These are phyloP conservation scores for Gerris lacustris DNA, from an alignment of 2,888 invertebrate species.

Conservation along the genomic window DNA sequence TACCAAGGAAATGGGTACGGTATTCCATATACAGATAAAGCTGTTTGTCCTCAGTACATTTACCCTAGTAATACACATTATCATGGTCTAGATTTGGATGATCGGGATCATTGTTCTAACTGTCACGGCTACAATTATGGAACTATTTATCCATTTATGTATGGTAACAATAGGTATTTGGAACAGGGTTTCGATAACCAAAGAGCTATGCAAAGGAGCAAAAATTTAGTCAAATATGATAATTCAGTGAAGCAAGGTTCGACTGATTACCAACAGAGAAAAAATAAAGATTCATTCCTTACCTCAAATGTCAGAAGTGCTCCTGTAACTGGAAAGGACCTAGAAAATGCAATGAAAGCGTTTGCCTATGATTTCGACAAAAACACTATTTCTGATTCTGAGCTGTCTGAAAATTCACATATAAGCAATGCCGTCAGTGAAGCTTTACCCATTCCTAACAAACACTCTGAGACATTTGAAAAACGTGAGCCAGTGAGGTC, in stretches of 20 bases:
- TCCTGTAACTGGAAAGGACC: constrained; percentile 32
- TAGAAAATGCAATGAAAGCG: constrained; percentile 47
- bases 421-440: not conserved
- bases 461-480: not conserved
- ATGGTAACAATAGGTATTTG: not conserved
- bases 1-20: not conserved
- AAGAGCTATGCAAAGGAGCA: not conserved
- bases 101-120: not conserved
- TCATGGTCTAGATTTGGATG: not conserved
- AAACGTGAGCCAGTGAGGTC: not conserved
- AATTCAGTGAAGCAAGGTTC: not conserved
- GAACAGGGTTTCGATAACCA: not conserved
- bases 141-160: not conserved
- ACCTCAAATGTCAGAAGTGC: not conserved
- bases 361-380: constrained; percentile 39
- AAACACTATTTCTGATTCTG: constrained; percentile 17
- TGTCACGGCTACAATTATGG: not conserved
- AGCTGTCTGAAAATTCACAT: constrained; percentile 11
- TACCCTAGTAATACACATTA: not conserved
- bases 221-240: not conserved
- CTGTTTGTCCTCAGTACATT: not conserved
- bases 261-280: not conserved
- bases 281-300: not conserved
- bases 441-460: not conserved
- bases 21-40: not conserved